Evolutionary conservation across 2,888 invertebrate genomes (phyloP).

Genomic region (Pristionchus entomophagus): DNA sequence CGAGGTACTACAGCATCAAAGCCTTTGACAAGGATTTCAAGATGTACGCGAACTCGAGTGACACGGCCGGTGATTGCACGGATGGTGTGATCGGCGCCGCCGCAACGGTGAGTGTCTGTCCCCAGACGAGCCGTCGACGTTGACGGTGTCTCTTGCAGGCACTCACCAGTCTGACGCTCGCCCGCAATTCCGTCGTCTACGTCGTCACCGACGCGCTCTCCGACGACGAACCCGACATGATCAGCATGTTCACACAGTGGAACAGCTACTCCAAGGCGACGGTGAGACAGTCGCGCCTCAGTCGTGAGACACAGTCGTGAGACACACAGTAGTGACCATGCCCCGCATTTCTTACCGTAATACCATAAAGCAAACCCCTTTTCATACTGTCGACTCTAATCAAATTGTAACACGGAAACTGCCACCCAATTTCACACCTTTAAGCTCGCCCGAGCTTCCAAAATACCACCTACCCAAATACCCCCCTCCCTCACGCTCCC

Average conservation of each 20-base stretch:
- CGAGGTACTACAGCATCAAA: background rate
- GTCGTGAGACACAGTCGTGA: too few species aligned
- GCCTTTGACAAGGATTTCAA: background rate
- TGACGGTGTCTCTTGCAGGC: background rate
- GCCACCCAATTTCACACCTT: too few species aligned
- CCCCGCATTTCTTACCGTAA: too few species aligned
- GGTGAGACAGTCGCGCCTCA: background rate
- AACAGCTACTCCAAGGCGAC: constrained; percentile 21
- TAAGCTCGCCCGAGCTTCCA: too few species aligned
- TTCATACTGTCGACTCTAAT: too few species aligned
- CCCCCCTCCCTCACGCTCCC: too few species aligned
- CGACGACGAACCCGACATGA: background rate
- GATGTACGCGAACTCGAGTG: background rate
- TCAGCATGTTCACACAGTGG: background rate
- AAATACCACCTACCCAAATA: too few species aligned
- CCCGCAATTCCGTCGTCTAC: background rate
- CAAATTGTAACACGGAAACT: too few species aligned
- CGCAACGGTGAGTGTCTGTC: background rate
- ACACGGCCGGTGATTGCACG: constrained; percentile 57
- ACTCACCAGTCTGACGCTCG: background rate
- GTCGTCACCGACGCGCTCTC: constrained; percentile 25
- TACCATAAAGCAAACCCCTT: too few species aligned
- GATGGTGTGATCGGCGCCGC: constrained; percentile 59
- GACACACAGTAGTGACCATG: too few species aligned
- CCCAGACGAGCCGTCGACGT: background rate